Evolutionary conservation across 2,797 vertebrate genomes (phyloP).

Genomic region (Monodelphis domestica): DNA sequence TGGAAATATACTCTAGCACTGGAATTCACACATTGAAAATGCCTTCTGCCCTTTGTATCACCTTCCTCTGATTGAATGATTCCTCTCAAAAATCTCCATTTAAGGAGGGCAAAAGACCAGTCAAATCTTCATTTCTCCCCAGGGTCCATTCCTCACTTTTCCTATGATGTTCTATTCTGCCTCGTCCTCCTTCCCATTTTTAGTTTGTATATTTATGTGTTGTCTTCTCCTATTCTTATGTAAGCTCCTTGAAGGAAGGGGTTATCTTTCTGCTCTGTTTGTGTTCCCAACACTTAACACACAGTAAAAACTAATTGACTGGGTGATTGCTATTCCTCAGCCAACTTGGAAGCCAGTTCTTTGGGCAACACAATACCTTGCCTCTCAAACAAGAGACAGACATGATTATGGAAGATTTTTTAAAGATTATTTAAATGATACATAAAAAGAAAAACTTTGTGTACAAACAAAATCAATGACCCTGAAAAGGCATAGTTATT

Average conservation of each 20-base stretch:
- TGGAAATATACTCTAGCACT: background rate
- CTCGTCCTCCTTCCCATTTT: background rate
- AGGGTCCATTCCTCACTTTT: background rate
- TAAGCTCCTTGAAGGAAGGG: background rate
- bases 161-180: background rate
- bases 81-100: background rate
- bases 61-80: background rate
- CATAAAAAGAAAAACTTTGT: background rate
- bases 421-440: background rate
- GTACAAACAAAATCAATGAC: background rate
- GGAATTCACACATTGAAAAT: background rate
- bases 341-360: background rate
- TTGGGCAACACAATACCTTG: background rate
- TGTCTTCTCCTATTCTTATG: background rate
- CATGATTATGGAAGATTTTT: background rate
- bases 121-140: background rate
- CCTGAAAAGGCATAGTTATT: background rate
- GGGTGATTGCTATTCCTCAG: background rate
- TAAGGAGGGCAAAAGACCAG: background rate
- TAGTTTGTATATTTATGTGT: background rate
- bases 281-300: background rate
- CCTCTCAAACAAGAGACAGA: background rate
- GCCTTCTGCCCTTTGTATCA: background rate
- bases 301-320: background rate
- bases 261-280: background rate